These are phyloP conservation scores for Anguilla megastoma DNA, from an alignment of 2,797 vertebrate species.

Conservation along the genomic window DNA sequence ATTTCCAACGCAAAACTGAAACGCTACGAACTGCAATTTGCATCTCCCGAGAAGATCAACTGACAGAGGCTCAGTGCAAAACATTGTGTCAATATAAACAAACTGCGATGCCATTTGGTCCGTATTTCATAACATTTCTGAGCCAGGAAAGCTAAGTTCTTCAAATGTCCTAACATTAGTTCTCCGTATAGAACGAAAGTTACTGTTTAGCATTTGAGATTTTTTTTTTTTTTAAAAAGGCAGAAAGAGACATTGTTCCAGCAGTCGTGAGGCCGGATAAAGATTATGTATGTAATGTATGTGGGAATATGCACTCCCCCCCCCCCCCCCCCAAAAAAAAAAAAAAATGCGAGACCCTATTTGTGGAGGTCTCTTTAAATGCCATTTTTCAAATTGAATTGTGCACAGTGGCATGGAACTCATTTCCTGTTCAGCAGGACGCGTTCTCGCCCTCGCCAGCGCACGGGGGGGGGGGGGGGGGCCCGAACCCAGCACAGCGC, in stretches of 20 bases:
- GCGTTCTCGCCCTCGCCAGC: slow-evolving; percentile 53
- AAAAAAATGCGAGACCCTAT: background rate
- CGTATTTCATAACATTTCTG: background rate
- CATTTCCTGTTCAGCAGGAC: slow-evolving; percentile 56
- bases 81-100: background rate
- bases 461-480: slow-evolving; percentile 68
- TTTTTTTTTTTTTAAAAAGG: background rate
- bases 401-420: slow-evolving; percentile 57
- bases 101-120: background rate
- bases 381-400: slow-evolving; percentile 47
- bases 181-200: background rate
- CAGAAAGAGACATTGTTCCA: background rate
- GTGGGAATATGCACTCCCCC: background rate
- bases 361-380: slow-evolving; percentile 28
- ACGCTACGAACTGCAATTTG: background rate
- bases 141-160: background rate
- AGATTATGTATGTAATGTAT: slow-evolving; percentile 5
- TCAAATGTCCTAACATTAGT: background rate
- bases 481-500: slow-evolving; percentile 56
- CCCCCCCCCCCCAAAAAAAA: background rate
- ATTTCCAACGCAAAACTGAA: background rate
- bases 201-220: background rate
- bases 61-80: background rate
- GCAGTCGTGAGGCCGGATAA: background rate
- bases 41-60: background rate